phyloP scores from a whole-genome alignment of 2,888 invertebrate species.

The Thalpophila matura region DNA sequence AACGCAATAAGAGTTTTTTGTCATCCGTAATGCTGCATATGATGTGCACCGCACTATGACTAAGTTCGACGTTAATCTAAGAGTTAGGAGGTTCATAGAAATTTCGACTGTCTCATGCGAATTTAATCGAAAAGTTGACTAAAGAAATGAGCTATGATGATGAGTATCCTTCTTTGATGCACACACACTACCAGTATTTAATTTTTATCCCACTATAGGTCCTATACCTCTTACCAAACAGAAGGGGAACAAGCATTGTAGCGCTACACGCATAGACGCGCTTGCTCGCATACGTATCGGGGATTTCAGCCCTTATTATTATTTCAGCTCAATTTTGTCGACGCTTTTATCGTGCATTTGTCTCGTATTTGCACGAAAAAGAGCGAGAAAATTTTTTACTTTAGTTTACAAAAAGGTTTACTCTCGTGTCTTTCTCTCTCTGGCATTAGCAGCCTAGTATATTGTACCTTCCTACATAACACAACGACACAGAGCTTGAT shows the following conservation, averaged over 20 bases:
- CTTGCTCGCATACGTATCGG: not conserved
- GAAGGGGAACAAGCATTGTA: not conserved
- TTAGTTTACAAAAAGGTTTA: not conserved
- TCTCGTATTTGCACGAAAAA: no score
- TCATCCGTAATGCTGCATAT: constrained; percentile 55
- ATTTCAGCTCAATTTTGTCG: no score
- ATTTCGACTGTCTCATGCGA: not conserved
- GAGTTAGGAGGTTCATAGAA: constrained; percentile 18
- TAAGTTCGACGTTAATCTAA: constrained; percentile 23
- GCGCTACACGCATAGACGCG: no score
- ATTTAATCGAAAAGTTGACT: no score
- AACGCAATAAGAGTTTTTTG: constrained; percentile 72
- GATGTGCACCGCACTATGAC: constrained; percentile 32
- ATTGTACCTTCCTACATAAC: not conserved
- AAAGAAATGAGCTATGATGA: no score
- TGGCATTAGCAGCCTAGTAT: no score
- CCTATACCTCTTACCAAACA: not conserved
- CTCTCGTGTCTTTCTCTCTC: no score
- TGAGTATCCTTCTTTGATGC: no score
- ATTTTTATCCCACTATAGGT: not conserved
- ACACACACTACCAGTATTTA: not conserved
- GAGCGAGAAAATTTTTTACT: no score
- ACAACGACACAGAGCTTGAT: not conserved
- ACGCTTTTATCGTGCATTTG: no score
- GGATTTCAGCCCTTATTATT: not conserved